phyloP scores from a whole-genome alignment of 2,113 vertebrate species.

The Oreocharis arfaki region DNA sequence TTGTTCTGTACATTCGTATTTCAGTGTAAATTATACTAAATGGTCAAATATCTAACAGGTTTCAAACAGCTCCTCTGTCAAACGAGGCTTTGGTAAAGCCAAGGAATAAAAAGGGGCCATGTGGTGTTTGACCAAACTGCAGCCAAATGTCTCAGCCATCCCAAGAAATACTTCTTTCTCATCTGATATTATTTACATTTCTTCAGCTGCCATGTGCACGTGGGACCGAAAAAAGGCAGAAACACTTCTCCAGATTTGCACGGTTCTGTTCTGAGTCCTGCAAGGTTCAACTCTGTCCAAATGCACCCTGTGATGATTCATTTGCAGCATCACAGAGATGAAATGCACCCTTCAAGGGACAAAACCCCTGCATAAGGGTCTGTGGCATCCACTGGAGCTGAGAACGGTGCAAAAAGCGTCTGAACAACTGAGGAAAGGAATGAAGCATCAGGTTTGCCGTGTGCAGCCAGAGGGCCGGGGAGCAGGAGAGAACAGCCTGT shows the following conservation, averaged over 20 bases:
- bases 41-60: not conserved
- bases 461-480: not conserved
- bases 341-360: not conserved
- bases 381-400: not conserved
- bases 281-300: not conserved
- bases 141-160: not conserved
- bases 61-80: not conserved
- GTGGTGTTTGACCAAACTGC: not conserved
- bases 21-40: not conserved
- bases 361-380: not conserved
- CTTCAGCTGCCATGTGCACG: not conserved
- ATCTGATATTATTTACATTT: not conserved
- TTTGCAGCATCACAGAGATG: not conserved
- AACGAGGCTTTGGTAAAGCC: not conserved
- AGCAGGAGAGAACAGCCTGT: not conserved
- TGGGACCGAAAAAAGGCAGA: not conserved
- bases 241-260: not conserved
- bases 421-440: not conserved
- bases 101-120: not conserved
- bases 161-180: not conserved
- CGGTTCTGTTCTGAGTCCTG: not conserved
- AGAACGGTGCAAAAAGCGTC: not conserved
- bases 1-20: not conserved
- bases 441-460: not conserved
- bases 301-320: rapidly evolving